These are phyloP conservation scores for Pyrocoelia pectoralis DNA, from an alignment of 2,888 invertebrate species.

Conservation along the genomic window DNA sequence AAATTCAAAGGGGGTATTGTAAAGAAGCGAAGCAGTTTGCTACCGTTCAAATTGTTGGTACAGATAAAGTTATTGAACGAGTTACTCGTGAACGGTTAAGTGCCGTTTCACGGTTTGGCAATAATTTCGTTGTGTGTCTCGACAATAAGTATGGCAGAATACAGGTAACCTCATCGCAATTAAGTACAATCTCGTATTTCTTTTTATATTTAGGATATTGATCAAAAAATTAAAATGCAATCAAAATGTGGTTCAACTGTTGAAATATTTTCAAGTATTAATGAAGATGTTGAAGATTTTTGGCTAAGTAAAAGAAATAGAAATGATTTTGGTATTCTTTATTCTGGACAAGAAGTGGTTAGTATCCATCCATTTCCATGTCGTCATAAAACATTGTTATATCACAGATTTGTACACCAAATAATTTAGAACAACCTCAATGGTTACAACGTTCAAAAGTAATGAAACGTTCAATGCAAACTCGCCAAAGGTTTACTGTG, in stretches of 20 bases:
- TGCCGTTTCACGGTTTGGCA: constrained; percentile 76
- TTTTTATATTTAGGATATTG: constrained; percentile 50
- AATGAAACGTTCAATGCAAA: constrained; percentile 65
- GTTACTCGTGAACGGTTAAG: constrained; percentile 82
- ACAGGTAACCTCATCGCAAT: constrained; percentile 47
- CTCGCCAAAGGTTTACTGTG: constrained; percentile 70
- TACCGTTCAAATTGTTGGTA: constrained; percentile 86
- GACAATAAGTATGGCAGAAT: constrained; percentile 63
- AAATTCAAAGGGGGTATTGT: constrained; percentile 93
- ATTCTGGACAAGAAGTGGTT: constrained; percentile 59
- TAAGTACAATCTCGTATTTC: neutral
- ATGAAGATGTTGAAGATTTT: constrained; percentile 55
- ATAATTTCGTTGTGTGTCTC: constrained; percentile 85
- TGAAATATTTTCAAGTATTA: constrained; percentile 54
- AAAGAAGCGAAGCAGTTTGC: constrained; percentile 86
- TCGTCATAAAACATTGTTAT: constrained; percentile 3
- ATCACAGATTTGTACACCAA: constrained; percentile 60
- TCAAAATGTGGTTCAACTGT: constrained; percentile 58
- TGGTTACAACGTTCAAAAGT: constrained; percentile 83
- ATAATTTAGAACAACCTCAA: constrained; percentile 78
- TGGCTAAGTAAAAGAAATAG: constrained; percentile 54
- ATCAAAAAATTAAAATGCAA: constrained; percentile 56
- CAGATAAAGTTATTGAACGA: constrained; percentile 85
- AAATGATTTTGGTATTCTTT: constrained; percentile 51
- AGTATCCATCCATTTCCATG: constrained; percentile 30